A percentile compares a stretch with the other conserved stretches of the same genome.
Conservation (phyloP, 2,113 vertebrate species). For the Danio rerio region GRCz12tu NC_133190.1:44741501-44742000, state of each 20-base stretch:
- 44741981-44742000: too few species aligned
- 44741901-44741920: too few species aligned
- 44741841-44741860: not conserved
- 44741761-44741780: slow-evolving; percentile 61
- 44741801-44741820: slow-evolving; percentile 3
- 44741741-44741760: slow-evolving; percentile 60
- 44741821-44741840: not conserved
- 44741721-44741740: slow-evolving; percentile 95
- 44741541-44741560: too few species aligned
- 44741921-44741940: too few species aligned
- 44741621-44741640: not conserved
- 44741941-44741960: too few species aligned
- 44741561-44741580: not conserved
- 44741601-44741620: not conserved
- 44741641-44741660: slow-evolving; percentile 18
- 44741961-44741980: too few species aligned
- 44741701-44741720: slow-evolving; percentile 95
- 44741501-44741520: too few species aligned
- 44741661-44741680: slow-evolving; percentile 97
- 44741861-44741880: too few species aligned
- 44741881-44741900: too few species aligned
- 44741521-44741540: too few species aligned
- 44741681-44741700: slow-evolving; percentile 97
- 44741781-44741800: not conserved
- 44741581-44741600: not conserved